Evolutionary conservation across 2,888 invertebrate species (phyloP), one percentile per base, ranked within the genome.

Genomic region (Diarsia mendica): DNA sequence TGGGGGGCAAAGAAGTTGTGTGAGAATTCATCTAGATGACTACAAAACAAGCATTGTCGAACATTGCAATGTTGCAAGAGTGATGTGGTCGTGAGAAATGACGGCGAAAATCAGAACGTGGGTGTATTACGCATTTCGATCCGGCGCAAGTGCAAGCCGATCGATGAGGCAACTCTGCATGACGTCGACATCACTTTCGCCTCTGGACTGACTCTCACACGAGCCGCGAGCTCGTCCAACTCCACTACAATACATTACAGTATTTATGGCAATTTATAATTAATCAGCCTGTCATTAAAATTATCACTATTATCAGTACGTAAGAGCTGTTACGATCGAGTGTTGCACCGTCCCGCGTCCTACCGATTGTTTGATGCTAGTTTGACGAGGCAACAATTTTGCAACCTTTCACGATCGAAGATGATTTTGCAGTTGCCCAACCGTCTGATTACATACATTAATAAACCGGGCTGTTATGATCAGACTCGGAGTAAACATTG

Each of bases 31-130:
- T 88, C 87, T 90, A 89, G 90, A 91, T 88, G 89, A 79, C 89
- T 90, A 88, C 89, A 92, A 92, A 92, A 92, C 90, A 90, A 89
- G 87, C 88, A 90, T 92, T 92, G 90, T 92, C 87, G 89, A 92
- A 88, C 88, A 83, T 87, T 91, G 92, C 91, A 92, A 91, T 91
- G 88, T 91, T 91, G 89, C 89, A 88, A 91, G 88, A 87, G 86
- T 92, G 92, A 94, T 93, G 92, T 92, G 89, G 91, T 92, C 93
- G 94, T 96, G 95, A 94, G 95, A 95, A 95, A 92, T 92, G 87
- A 80, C 86, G 77, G 90, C 91, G 89, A 93, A 94, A 95, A 95
- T 93, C 93, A 87, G 95, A 95, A 91, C 96, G 96, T 96, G 96
- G 95, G 95, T 94, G 91, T 92, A 92, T 94, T 94, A 93, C 93